Percentiles rank a stretch among this genome's conserved stretches.
Conservation (phyloP, 2,113 vertebrate species). For the Oreochromis spilurus region DNA sequence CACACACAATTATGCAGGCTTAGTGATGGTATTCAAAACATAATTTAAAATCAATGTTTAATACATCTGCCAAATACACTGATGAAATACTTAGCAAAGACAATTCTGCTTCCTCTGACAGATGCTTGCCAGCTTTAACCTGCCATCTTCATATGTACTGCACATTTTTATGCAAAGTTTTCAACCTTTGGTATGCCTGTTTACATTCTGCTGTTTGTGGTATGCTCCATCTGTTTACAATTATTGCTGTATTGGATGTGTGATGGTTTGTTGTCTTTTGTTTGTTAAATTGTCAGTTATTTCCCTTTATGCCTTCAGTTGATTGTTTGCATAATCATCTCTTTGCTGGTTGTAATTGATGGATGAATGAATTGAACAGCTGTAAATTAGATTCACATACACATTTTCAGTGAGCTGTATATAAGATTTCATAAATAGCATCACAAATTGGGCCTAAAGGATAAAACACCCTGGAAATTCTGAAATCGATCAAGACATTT, state of each 20-base stretch:
- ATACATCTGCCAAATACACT: conserved; percentile 23
- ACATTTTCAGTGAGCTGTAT: not conserved
- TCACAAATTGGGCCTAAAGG: not conserved
- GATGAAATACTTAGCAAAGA: conserved; percentile 23
- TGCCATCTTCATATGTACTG: not conserved
- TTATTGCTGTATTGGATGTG: not conserved
- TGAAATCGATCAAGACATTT: not conserved
- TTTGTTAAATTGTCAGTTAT: not conserved
- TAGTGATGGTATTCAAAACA: conserved; percentile 1
- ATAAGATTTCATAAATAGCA: not conserved
- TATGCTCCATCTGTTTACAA: not conserved
- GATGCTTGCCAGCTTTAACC: conserved; percentile 13
- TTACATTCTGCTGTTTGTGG: not conserved
- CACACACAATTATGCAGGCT: conserved; percentile 9
- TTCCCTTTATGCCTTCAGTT: not conserved
- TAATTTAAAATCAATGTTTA: conserved; percentile 37
- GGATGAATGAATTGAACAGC: not conserved
- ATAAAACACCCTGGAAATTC: not conserved
- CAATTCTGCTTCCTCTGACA: not conserved
- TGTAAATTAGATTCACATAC: not conserved
- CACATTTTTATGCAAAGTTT: not conserved
- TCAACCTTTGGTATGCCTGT: not conserved
- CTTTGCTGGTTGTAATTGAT: not conserved
- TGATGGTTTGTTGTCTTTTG: not conserved
- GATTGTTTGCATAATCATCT: not conserved